Evolutionary conservation across 2,888 invertebrate species (phyloP).

Genomic region (Lapara coniferarum): DNA sequence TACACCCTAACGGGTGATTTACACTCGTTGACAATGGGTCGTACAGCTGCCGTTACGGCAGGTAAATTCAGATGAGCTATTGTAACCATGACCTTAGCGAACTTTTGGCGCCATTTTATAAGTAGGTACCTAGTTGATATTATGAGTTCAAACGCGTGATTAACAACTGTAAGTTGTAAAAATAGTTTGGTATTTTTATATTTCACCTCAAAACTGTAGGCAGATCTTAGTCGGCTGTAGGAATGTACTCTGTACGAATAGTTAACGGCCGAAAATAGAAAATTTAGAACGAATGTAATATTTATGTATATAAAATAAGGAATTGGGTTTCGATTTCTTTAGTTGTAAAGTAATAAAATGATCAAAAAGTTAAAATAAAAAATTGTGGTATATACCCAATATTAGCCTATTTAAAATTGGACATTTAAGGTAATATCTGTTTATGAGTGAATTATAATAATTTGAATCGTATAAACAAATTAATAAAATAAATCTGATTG

Average conservation of each 20-base stretch:
- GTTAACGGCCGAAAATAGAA: constrained; percentile 2
- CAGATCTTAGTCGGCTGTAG: not conserved
- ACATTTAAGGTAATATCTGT: too few species aligned
- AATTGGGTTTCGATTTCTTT: not conserved
- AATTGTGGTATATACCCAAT: too few species aligned
- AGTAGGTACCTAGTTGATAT: constrained; percentile 23
- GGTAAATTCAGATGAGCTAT: constrained; percentile 33
- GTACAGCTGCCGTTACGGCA: constrained; percentile 62
- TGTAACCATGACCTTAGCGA: constrained; percentile 42
- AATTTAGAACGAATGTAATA: not conserved
- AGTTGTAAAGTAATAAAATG: not conserved
- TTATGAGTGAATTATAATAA: too few species aligned
- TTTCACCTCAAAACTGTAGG: constrained; percentile 15
- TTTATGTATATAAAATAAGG: not conserved
- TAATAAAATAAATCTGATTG: too few species aligned
- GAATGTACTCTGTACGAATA: not conserved
- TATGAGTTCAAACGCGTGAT: constrained; percentile 18
- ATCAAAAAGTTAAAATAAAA: not conserved
- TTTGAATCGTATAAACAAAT: too few species aligned
- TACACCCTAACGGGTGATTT: constrained; percentile 43
- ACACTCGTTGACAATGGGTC: constrained; percentile 52
- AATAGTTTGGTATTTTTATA: constrained; percentile 12
- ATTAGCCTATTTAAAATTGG: too few species aligned
- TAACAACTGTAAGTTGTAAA: constrained; percentile 3
- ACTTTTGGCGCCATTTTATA: constrained; percentile 41